A percentile compares a stretch with the other conserved stretches of the same genome.
These are phyloP conservation scores for Urocynchramus pylzowi DNA, from an alignment of 2,113 vertebrate genomes.

Conservation along the genomic window DNA sequence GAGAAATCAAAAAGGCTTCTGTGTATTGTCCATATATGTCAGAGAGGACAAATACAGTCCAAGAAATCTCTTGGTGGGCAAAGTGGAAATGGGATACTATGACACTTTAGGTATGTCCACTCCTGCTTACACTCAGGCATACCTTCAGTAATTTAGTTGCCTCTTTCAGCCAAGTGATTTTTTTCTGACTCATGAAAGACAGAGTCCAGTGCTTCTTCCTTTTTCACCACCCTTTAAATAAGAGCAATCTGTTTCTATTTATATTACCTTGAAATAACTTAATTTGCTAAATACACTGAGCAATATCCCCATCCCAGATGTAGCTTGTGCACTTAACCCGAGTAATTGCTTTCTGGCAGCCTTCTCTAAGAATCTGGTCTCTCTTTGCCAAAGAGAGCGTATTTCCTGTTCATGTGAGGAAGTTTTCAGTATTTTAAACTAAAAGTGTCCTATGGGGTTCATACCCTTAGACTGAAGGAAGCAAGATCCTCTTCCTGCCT, in stretches of 20 bases:
- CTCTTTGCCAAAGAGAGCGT: not conserved
- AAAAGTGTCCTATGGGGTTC: not conserved
- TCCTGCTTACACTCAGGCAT: not conserved
- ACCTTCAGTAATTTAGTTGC: not conserved
- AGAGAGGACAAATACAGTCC: not conserved
- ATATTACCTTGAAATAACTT: not conserved
- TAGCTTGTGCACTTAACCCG: not conserved
- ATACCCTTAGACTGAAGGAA: not conserved
- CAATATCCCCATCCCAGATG: not conserved
- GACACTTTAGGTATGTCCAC: not conserved
- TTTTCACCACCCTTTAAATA: not conserved
- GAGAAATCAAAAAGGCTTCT: not conserved
- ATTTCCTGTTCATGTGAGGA: not conserved
- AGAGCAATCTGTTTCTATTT: not conserved
- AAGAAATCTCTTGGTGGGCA: not conserved
- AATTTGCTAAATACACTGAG: not conserved
- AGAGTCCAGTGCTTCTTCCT: not conserved
- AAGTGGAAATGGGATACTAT: not conserved
- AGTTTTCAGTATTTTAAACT: not conserved
- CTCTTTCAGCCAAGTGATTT: not conserved
- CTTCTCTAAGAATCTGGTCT: not conserved
- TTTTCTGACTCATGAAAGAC: not conserved
- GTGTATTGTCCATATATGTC: not conserved
- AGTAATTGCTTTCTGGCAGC: not conserved
- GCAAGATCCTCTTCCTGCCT: not conserved